A percentile compares a stretch with the other conserved stretches of the same genome.
phyloP scores from a whole-genome alignment of 2,113 vertebrate species.

The Epinephelus moara region DNA sequence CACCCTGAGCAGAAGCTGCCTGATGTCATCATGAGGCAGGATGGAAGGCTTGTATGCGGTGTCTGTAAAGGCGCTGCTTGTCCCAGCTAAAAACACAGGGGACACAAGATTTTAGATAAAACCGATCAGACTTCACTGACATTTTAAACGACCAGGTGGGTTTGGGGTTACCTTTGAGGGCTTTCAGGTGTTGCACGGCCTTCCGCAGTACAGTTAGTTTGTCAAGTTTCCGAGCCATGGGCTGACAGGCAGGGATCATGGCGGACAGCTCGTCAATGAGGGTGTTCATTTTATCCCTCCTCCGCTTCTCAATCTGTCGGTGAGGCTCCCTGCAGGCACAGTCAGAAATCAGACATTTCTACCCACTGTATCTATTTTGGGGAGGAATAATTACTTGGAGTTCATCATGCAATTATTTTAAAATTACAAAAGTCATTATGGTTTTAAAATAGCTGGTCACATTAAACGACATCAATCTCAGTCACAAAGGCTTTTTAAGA shows the following conservation, averaged over 20 bases:
- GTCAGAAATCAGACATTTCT: neutral
- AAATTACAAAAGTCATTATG: neutral
- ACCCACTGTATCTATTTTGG: neutral
- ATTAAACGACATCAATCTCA: neutral
- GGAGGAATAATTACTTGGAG: accelerated
- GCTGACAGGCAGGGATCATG: conserved; percentile 93
- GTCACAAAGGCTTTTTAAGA: neutral
- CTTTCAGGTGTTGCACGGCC: conserved; percentile 95
- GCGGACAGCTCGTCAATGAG: conserved; percentile 94
- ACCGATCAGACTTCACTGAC: neutral
- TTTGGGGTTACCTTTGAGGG: conserved; percentile 86
- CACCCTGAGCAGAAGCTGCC: conserved; percentile 93
- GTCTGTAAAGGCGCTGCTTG: conserved; percentile 90
- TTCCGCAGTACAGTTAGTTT: conserved; percentile 94
- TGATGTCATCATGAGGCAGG: conserved; percentile 93
- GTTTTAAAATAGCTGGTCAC: conserved; percentile 11
- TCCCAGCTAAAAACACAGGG: conserved; percentile 78
- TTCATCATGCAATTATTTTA: neutral
- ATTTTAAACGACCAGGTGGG: neutral
- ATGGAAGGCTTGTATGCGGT: conserved; percentile 92
- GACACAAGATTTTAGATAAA: neutral
- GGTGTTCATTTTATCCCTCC: conserved; percentile 96
- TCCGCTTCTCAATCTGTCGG: conserved; percentile 94
- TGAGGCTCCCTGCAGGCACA: conserved; percentile 90
- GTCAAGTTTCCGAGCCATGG: conserved; percentile 92